phyloP scores from a whole-genome alignment of 2,113 vertebrate genomes.

The Tachysurus vachellii region DNA sequence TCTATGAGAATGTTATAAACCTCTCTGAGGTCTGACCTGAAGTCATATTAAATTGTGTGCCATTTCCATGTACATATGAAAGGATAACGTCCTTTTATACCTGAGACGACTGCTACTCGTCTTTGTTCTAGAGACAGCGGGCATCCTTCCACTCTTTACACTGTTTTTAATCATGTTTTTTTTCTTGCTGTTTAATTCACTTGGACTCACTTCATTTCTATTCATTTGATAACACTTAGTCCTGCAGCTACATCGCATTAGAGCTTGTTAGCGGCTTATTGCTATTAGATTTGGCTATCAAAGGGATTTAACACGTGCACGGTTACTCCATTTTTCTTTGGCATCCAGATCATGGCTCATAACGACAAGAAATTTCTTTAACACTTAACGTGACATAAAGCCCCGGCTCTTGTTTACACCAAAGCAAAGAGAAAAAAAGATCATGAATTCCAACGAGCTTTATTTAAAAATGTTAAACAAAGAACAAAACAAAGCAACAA shows the following conservation, averaged over 20 bases:
- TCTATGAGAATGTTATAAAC: not conserved
- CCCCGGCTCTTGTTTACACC: not conserved
- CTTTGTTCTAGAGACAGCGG: not conserved
- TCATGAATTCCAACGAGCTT: not conserved
- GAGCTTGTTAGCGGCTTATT: not conserved
- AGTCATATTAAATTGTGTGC: conserved; percentile 6
- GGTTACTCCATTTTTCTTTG: not conserved
- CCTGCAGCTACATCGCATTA: not conserved
- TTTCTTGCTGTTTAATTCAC: not conserved
- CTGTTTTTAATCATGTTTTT: not conserved
- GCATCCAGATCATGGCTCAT: not conserved
- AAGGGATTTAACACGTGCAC: not conserved
- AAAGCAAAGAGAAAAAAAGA: not conserved
- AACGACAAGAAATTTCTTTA: not conserved
- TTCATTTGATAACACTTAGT: not conserved
- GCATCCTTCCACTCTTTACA: not conserved
- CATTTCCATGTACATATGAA: not conserved
- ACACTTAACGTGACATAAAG: not conserved
- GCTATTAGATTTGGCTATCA: conserved; percentile 2
- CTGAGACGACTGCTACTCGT: not conserved
- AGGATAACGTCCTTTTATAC: not conserved
- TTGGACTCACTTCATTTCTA: not conserved
- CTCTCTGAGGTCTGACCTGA: not conserved
- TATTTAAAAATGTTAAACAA: conserved; percentile 31
- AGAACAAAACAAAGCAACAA: not conserved